These are phyloP conservation scores for Drosophila melanosoma DNA, from an alignment of 2,888 invertebrate species.

Conservation along the genomic window DNA sequence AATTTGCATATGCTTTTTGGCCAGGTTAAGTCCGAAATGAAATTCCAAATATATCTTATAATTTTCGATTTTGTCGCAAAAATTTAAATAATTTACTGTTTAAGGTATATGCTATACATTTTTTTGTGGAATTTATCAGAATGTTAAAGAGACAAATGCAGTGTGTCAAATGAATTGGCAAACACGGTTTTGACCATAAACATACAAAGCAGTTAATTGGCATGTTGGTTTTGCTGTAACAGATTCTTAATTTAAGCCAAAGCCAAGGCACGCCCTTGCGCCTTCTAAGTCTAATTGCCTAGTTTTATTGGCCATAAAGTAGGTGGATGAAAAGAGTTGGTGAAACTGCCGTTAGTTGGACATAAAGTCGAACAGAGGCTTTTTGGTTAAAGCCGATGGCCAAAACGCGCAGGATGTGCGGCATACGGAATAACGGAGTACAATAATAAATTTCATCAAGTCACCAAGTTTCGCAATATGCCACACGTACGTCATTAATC, in stretches of 20 bases:
- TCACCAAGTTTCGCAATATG: slow-evolving; percentile 79
- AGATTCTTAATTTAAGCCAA: slow-evolving; percentile 7
- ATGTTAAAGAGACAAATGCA: not conserved
- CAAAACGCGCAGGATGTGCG: slow-evolving; percentile 28
- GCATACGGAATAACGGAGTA: slow-evolving; percentile 17
- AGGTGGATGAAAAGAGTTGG: slow-evolving; percentile 62
- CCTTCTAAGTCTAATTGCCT: slow-evolving; percentile 39
- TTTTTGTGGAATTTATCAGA: not conserved
- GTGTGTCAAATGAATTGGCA: not conserved
- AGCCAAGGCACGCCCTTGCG: slow-evolving; percentile 15
- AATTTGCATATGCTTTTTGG: not conserved
- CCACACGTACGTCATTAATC: slow-evolving; percentile 79
- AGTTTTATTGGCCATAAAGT: slow-evolving; percentile 54
- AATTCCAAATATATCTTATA: not conserved
- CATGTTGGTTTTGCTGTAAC: not conserved
- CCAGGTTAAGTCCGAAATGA: not conserved
- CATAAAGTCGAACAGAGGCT: slow-evolving; percentile 39
- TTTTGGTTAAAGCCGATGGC: slow-evolving; percentile 41
- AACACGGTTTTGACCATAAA: not conserved
- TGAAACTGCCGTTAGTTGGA: slow-evolving; percentile 42
- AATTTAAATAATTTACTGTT: not conserved
- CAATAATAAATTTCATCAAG: slow-evolving; percentile 78
- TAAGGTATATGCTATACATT: not conserved
- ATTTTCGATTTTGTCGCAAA: not conserved
- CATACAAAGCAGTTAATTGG: not conserved